Evolutionary conservation across 2,888 invertebrate genomes (phyloP), one percentile per base, ranked within the genome.

Genomic region (Caenorhabditis plicata): DNA sequence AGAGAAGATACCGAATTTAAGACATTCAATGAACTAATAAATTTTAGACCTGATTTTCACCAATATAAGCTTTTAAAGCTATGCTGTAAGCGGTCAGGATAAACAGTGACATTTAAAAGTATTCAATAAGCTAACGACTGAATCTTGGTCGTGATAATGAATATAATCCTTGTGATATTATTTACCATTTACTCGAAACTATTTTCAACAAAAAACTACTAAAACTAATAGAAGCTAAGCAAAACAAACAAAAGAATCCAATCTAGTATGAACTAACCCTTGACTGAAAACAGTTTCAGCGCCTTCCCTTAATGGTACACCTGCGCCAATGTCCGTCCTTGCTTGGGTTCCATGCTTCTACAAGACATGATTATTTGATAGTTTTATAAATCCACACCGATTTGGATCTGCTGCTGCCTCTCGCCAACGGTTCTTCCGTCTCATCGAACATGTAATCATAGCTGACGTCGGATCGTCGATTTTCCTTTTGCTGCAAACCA

Each of bases 391-490:
- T n/a, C n/a, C n/a, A n/a, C 19, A 43, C 47, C 13, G 38, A 46
- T 42, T 47, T 42, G 41, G 47, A 54, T 39, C 48, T 54, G 13
- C 27, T 27, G 38, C 48, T 54, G 13, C 27, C 40, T 4, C 40
- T 15, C 4, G 22, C 56, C 26, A 58, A 39, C 15, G 58, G 58
- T 32, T 53, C 58, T n/a, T 58, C 58, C 29, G 27, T 42, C 26
- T 58, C 57, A 15, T 53, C 52, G 44, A 58, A 41, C 20, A 58
- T 36, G 44, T 56, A 56, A 50, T 56, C 56, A 46, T 56, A 56
- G n/a, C 11, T 27, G 29, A 27, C 29, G 7, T 27, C 29, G 29
- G 33, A 5, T 5, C 17, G 33, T 8, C 17, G 33, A 33, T 5
- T n/a, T 33, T n/a, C 17, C 7, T 33, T 23, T 20, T 22, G 15